Evolutionary conservation across 2,797 vertebrate genomes (phyloP).

Genomic region (Esox lucius): DNA sequence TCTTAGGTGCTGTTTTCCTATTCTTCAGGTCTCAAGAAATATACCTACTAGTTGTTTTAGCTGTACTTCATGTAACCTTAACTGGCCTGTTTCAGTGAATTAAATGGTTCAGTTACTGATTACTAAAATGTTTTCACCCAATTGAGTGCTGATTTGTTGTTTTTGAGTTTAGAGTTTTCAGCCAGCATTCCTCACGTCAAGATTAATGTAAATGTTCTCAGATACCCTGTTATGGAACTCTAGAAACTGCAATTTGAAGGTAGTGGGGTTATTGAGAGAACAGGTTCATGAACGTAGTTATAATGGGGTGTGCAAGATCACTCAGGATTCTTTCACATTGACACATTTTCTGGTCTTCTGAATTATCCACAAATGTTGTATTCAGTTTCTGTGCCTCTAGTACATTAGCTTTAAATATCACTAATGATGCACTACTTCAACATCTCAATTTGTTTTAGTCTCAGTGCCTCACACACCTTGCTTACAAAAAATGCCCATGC

Average conservation of each 20-base stretch:
- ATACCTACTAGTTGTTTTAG: background rate
- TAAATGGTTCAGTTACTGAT: background rate
- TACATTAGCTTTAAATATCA: background rate
- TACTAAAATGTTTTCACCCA: background rate
- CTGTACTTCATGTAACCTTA: constrained; percentile 5
- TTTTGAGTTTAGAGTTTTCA: background rate
- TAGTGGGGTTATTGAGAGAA: background rate
- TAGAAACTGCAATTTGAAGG: background rate
- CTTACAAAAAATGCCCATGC: background rate
- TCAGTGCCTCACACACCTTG: background rate
- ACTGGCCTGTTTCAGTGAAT: constrained; percentile 28
- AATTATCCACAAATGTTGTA: constrained; percentile 4
- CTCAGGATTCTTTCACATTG: background rate
- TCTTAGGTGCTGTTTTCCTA: background rate
- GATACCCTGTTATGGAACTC: background rate
- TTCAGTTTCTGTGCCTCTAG: constrained; percentile 5
- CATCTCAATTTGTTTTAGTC: background rate
- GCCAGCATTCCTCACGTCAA: background rate
- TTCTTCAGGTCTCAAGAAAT: background rate
- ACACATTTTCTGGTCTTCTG: background rate
- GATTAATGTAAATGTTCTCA: background rate
- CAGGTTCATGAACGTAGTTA: background rate
- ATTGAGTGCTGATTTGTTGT: constrained; percentile 2
- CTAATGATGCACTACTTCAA: background rate
- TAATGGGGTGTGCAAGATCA: background rate